Conservation (phyloP, 2,113 vertebrate species). For the Gambusia holbrooki region DNA sequence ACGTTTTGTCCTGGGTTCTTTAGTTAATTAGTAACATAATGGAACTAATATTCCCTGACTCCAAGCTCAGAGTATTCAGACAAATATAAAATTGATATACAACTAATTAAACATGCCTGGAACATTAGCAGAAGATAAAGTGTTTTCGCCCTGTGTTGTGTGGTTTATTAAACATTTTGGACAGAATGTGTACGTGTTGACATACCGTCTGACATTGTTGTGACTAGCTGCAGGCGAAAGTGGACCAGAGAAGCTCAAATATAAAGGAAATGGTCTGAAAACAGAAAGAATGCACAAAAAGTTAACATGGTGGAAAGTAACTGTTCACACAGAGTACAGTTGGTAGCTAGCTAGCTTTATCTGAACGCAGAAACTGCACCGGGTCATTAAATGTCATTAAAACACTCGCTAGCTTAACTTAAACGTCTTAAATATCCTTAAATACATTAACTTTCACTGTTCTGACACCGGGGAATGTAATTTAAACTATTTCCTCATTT, state of each 20-base stretch:
- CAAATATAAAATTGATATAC: not conserved
- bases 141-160: not conserved
- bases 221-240: not conserved
- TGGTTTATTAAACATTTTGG: not conserved
- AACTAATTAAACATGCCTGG: not conserved
- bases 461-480: not conserved
- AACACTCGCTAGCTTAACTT: not conserved
- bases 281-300: not conserved
- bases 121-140: not conserved
- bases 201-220: slow-evolving; percentile 54
- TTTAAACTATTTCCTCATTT: not conserved
- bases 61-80: not conserved
- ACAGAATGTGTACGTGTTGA: not conserved
- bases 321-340: not conserved
- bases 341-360: not conserved
- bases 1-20: not conserved
- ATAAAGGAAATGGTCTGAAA: slow-evolving; percentile 9
- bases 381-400: not conserved
- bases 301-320: not conserved
- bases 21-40: not conserved
- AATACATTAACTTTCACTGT: too few relatives aligned
- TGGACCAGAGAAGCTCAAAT: not conserved
- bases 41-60: not conserved
- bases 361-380: not conserved
- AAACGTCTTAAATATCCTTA: not conserved